Conservation (phyloP, 1,140 invertebrate species). For the Diabrotica undecimpunctata region DNA sequence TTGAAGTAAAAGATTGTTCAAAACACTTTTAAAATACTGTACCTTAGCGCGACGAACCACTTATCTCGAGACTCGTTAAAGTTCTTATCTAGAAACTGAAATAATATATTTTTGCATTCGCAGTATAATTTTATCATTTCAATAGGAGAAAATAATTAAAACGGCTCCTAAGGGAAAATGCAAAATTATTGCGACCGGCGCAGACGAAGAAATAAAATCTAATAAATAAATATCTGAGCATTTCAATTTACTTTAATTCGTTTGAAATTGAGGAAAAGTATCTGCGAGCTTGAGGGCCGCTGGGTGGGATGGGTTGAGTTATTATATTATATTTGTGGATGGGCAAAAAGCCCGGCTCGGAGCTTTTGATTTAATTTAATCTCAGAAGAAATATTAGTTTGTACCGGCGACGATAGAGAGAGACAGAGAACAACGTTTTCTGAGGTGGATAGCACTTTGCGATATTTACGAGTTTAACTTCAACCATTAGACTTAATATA, state of each 20-base stretch:
- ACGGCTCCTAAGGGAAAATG: conserved; percentile 7
- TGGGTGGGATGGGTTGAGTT: conserved; percentile 16
- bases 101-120: conserved; percentile 17
- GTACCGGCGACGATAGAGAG: conserved; percentile 10
- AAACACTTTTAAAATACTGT: too few relatives aligned
- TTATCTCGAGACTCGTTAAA: neutral
- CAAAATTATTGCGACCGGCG: conserved; percentile 17
- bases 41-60: too few relatives aligned
- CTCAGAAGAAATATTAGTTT: conserved; percentile 42
- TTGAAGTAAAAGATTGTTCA: too few relatives aligned
- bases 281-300: conserved; percentile 8
- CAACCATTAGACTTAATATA: too few relatives aligned
- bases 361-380: conserved; percentile 41
- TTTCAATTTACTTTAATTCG: conserved; percentile 29
- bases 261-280: conserved; percentile 22
- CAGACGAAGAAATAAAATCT: conserved; percentile 21
- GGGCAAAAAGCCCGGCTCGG: conserved; percentile 17
- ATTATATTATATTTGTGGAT: conserved; percentile 27
- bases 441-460: too few relatives aligned
- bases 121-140: conserved; percentile 9
- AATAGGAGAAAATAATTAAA: conserved; percentile 14
- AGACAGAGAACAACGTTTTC: too few relatives aligned
- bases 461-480: too few relatives aligned
- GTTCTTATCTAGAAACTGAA: conserved; percentile 1
- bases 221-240: conserved; percentile 27